Base-by-base conservation (phyloP, 2,797 vertebrate genomes). In the Todus mexicanus region DNA sequence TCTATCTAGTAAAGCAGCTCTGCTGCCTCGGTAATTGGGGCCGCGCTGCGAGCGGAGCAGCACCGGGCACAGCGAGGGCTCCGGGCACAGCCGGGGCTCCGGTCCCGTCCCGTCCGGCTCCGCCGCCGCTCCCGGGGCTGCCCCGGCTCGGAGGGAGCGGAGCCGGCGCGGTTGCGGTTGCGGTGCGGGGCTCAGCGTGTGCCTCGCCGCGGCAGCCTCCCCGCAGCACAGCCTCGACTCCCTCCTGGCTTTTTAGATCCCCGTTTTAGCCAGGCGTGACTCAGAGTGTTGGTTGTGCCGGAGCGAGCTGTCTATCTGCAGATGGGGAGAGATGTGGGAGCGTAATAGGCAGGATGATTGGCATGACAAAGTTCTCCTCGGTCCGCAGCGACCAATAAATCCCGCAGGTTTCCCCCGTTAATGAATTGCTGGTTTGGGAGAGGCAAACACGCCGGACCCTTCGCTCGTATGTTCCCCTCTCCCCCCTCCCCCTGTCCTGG, bases 341-440 rank as follows among this genome's bases (percentile, higher is more conserved):
- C 37, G 71, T 50, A 89, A 81, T 53, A 77, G 92, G 77, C 74
- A 73, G 92, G 33, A 27, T 86, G 77, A 95, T 89, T 94, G 92
- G 65, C 89, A 13, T 68, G 57, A 60, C 89, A 26, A 95, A 97
- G 90, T 87, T 89, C 94, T 91, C 71, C 50, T 82, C 75, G 54
- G 61, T 87, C 76, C 91, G 72, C 90, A 73, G 42, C 84, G 95
- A 89, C 84, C 96, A 65, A 92, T 95, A 94, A 93, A 88, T 93
- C 80, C 69, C 9, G 75, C 56, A 27, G 75, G 68, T 76, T 94
- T 92, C 64, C 16, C 65, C 89, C 18, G 48, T 56, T 81, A 92
- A 87, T 96, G 79, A 96, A 76, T 77, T 75, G 87, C 68, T 91
- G 78, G 54, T 92, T 90, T 89, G 83, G 79, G 87, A 70, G 81